Percentiles rank a stretch among this genome's conserved stretches.
Evolutionary conservation across 2,888 invertebrate species (phyloP).

Genomic region (Schizaphis graminum): DNA sequence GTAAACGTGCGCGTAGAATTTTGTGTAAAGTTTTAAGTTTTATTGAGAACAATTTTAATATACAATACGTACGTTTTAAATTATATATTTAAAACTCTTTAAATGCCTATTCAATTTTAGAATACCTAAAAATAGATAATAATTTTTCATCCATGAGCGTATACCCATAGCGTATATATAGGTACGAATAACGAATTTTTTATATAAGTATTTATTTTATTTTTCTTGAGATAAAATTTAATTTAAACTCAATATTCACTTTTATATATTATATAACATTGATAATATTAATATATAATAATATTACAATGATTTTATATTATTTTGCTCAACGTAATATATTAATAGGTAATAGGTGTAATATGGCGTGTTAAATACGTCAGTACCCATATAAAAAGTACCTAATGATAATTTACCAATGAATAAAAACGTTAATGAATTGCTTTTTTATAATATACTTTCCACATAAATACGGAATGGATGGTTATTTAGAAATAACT

Average conservation of each 20-base stretch:
- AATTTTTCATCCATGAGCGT: background rate
- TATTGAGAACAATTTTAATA: background rate
- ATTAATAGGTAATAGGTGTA: background rate
- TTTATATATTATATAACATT: no score
- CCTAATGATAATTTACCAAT: background rate
- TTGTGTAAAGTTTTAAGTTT: background rate
- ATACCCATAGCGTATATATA: no score
- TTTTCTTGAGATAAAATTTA: background rate
- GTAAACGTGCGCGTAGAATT: background rate
- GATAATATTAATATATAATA: background rate
- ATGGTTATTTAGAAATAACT: background rate
- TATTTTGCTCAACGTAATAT: background rate
- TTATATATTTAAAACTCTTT: background rate
- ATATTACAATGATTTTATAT: background rate
- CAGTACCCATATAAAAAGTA: no score
- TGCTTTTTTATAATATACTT: background rate
- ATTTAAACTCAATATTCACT: background rate
- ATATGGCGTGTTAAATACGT: background rate
- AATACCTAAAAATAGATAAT: background rate
- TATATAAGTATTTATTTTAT: background rate
- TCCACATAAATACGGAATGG: background rate
- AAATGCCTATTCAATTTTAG: background rate
- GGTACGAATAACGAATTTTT: background rate
- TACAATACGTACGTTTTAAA: background rate
- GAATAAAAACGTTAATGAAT: background rate